Conservation (phyloP, 1,140 invertebrate genomes). For the Himalopsyche phryganea region DNA sequence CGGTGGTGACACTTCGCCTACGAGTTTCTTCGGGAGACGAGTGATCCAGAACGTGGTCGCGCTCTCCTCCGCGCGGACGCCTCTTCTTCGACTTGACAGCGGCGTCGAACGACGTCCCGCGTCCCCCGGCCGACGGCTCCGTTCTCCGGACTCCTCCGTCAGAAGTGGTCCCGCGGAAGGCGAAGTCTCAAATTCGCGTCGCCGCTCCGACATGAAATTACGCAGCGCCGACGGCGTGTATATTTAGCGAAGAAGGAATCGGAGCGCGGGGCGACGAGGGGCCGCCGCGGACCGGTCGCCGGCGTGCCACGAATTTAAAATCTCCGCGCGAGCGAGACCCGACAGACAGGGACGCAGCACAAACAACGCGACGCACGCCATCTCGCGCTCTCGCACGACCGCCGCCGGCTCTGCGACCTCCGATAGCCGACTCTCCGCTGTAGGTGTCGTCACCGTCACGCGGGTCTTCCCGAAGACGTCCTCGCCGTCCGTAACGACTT, state of each 20-base stretch:
- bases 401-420: conserved; percentile 8
- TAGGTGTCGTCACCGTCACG: conserved; percentile 21
- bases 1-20: neutral
- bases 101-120: neutral
- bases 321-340: conserved; percentile 23
- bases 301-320: conserved; percentile 20
- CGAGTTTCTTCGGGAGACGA: conserved; percentile 1
- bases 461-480: neutral
- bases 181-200: conserved; percentile 1
- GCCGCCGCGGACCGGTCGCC: neutral
- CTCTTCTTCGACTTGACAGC: neutral
- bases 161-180: neutral
- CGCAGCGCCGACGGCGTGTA: conserved; percentile 20
- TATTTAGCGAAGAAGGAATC: conserved; percentile 15
- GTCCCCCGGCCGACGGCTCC: neutral
- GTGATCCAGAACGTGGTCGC: neutral
- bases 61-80: neutral
- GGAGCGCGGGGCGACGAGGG: conserved; percentile 1
- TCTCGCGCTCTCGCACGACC: neutral
- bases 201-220: conserved; percentile 11
- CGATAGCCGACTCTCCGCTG: conserved; percentile 14
- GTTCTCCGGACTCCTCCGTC: neutral
- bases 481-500: neutral
- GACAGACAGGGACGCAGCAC: conserved; percentile 15
- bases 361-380: neutral